Base-by-base conservation (phyloP, 92 coral and sea anemone genomes). In the Virgularia gustaviana region DNA sequence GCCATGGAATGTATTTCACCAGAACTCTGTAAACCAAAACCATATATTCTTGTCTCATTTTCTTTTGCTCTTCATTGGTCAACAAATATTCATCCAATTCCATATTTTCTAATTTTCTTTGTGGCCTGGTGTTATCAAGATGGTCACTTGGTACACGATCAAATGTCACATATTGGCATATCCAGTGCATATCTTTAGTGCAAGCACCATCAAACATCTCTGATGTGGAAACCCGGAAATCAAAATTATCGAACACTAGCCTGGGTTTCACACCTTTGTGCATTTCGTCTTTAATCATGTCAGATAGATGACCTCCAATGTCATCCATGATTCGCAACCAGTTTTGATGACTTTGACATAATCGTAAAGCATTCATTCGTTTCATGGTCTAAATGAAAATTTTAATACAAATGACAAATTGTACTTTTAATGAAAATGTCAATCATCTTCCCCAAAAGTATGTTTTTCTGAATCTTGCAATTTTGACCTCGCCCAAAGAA, bases 161-260 rank as follows among this genome's bases (percentile, higher is more conserved):
- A 72, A 84, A 79, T 10, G 84, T 84, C 1, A 58, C 24, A 65
- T 41, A 84, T 23, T 84, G 88, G 8, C 72, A 22, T 6, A 79
- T 84, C 81, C 84, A 78, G 51, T 84, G 88, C 66, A 71, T 71
- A 25, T 84, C 88, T 19, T 84, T 72, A 57, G 78, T 84, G 65
- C 72, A 54, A 41, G 78, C 29, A 0, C 76, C 78, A 15, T 62
- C 62, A 49, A 77, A 33, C 22, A 82, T 71, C 12, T 76, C 77
- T 47, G 76, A 76, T 9, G 82, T 52, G 39, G 77, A 33, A 49
- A 82, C 41, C 15, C 36, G 60, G 63, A 76, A 82, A 24, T 82
- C 82, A 44, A 82, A 76, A 49, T 70, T 82, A 57, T 82, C 87
- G 68, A 68, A 82, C 1, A 65, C 70, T 12, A 57, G 2, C 5